Evolutionary conservation across 2,888 invertebrate species (phyloP).

Genomic region (Danaus chrysippus): DNA sequence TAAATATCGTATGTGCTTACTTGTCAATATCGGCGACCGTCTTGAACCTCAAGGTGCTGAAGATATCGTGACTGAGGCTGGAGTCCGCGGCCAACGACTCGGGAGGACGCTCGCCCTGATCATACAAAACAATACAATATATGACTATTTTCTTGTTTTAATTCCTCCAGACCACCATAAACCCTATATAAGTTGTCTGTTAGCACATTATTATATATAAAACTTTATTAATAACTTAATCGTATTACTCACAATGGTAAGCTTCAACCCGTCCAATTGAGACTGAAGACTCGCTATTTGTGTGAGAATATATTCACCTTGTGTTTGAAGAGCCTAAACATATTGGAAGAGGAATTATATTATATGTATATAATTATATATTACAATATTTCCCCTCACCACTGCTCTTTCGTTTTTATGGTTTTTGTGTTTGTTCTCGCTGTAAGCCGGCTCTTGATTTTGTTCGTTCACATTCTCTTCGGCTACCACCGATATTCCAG

Average conservation of each 20-base stretch:
- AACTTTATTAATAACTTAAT: no score
- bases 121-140: not conserved
- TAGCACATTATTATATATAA: no score
- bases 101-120: not conserved
- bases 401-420: constrained; percentile 39
- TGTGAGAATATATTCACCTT: constrained; percentile 31
- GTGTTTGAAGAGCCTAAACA: constrained; percentile 15
- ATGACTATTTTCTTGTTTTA: not conserved
- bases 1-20: not conserved
- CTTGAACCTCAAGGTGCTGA: not conserved
- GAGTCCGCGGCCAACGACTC: not conserved
- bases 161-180: not conserved
- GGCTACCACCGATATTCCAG: constrained; percentile 10
- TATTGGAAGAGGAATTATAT: not conserved
- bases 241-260: constrained; percentile 38
- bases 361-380: constrained; percentile 32
- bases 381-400: constrained; percentile 3
- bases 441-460: constrained; percentile 57
- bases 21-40: not conserved
- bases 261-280: constrained; percentile 45
- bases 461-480: constrained; percentile 30
- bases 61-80: constrained; percentile 7
- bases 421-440: constrained; percentile 42
- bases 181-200: no score
- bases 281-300: constrained; percentile 50